These are phyloP conservation scores for Vulpes vulpes DNA, from an alignment of 2,113 vertebrate genomes.

Conservation along the genomic window DNA sequence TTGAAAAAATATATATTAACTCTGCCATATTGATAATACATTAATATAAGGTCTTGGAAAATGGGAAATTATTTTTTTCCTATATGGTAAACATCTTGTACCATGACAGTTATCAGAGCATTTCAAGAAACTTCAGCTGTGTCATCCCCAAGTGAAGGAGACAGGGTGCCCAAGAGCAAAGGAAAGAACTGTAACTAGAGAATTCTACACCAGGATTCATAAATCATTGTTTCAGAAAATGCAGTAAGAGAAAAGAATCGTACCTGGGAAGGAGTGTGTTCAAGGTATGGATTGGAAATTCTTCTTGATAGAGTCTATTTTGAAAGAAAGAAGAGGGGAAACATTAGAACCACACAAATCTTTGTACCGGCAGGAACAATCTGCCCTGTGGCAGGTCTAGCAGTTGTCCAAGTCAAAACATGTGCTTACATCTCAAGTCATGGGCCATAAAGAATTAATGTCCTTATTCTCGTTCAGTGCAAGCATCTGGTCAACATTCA, in stretches of 20 bases:
- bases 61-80: neutral
- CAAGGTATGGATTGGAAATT: slow-evolving; percentile 90
- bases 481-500: neutral
- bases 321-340: slow-evolving; percentile 5
- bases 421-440: neutral
- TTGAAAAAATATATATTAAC: neutral
- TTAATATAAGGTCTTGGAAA: neutral
- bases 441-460: neutral
- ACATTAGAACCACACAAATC: slow-evolving; percentile 58
- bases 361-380: neutral
- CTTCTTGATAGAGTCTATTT: slow-evolving; percentile 88
- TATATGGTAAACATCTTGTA: neutral
- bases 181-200: neutral
- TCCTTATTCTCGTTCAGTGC: neutral
- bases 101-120: neutral
- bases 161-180: neutral
- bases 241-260: neutral
- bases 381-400: neutral
- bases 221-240: neutral
- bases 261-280: slow-evolving; percentile 90
- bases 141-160: neutral
- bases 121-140: neutral
- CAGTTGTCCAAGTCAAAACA: neutral
- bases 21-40: neutral
- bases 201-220: neutral